phyloP scores from a whole-genome alignment of 2,888 invertebrate genomes.

The Drosophila fungiperda region DNA sequence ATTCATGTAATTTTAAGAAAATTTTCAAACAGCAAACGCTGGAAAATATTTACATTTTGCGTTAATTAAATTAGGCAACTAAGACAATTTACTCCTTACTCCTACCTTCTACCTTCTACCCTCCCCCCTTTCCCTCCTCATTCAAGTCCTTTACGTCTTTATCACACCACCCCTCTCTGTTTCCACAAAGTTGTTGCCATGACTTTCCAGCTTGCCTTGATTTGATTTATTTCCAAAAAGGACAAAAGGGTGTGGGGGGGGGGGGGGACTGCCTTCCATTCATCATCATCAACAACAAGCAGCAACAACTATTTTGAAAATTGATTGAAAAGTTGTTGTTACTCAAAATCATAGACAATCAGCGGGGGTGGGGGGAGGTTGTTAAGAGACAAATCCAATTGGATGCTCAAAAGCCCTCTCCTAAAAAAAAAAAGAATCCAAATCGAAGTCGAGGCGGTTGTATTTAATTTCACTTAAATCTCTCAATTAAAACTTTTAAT shows the following conservation, averaged over 20 bases:
- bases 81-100: constrained; percentile 2
- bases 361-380: not conserved
- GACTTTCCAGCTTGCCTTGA: constrained; percentile 55
- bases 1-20: constrained; percentile 33
- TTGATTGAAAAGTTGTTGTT: constrained; percentile 11
- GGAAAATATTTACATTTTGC: constrained; percentile 57
- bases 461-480: constrained; percentile 73
- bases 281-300: not conserved
- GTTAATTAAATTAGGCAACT: constrained; percentile 70
- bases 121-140: not conserved
- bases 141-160: not conserved
- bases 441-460: constrained; percentile 2
- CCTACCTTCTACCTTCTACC: not conserved
- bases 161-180: not conserved
- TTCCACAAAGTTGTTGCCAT: constrained; percentile 17
- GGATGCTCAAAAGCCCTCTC: not conserved
- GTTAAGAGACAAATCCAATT: constrained; percentile 19
- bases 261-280: too few relatives aligned
- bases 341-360: constrained; percentile 42
- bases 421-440: not conserved
- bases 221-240: constrained; percentile 46
- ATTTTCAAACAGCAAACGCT: constrained; percentile 13
- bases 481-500: constrained; percentile 77
- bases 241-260: not conserved
- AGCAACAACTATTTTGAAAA: constrained; percentile 36